A percentile compares a stretch with the other conserved stretches of the same genome.
These are phyloP conservation scores for Myripristis jacobus DNA, from an alignment of 2,797 vertebrate genomes.

Conservation along the genomic window DNA sequence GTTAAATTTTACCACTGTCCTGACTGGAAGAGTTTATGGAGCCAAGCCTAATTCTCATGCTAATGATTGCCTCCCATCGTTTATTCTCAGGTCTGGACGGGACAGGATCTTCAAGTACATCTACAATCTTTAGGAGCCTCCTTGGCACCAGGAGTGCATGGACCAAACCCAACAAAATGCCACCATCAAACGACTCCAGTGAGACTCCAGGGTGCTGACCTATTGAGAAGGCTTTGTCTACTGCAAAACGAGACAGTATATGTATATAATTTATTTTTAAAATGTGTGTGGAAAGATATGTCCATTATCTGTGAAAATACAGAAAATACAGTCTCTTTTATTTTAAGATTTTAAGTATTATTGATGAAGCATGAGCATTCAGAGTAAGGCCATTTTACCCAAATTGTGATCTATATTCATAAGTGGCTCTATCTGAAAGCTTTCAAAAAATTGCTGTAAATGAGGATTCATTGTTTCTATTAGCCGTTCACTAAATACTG, in stretches of 20 bases:
- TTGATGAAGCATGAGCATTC: neutral
- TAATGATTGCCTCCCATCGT: constrained; percentile 59
- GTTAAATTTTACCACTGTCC: constrained; percentile 5
- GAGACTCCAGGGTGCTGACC: neutral
- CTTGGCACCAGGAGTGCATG: neutral
- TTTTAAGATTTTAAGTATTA: neutral
- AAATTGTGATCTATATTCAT: neutral
- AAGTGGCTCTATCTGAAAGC: too few relatives aligned
- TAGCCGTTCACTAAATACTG: neutral
- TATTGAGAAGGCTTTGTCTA: neutral
- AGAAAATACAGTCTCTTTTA: neutral
- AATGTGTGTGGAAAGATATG: constrained; percentile 1
- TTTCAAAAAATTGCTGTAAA: neutral
- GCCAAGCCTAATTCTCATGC: constrained; percentile 51
- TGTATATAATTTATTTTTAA: neutral
- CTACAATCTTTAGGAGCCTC: constrained; percentile 26
- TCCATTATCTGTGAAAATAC: neutral
- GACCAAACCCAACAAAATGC: constrained; percentile 21
- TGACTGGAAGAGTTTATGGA: constrained; percentile 25
- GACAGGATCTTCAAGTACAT: constrained; percentile 35
- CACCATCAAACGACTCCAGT: neutral
- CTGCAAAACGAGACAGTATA: neutral
- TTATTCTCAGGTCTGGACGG: constrained; percentile 53
- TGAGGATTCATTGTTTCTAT: neutral
- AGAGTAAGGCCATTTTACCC: neutral